Evolutionary conservation across 2,888 invertebrate genomes (phyloP), one percentile per base, ranked within the genome.

Genomic region (Phortica magna): DNA sequence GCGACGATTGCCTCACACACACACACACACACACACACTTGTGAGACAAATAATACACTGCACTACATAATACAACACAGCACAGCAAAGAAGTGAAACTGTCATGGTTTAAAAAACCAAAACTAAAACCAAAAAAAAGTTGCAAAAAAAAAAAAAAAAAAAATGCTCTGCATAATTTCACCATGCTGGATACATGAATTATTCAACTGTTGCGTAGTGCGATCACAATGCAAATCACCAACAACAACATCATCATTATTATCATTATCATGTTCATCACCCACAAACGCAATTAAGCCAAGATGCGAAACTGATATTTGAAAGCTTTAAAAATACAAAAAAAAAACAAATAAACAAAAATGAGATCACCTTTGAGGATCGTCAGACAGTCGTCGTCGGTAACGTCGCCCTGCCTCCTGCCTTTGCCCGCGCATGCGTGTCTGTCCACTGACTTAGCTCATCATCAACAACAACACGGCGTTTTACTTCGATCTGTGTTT

Each of bases 161-260:
- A 12, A 12, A 19, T 10, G 61, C 61, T 61, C 17, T 61, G 61
- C 61, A 61, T 61, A 61, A 61, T 61, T 61, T 61, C 22, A 61
- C 6, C 61, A 19, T 22, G 17, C 31, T 71, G 39, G 31, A 2
- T 31, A 71, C 70, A 71, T 71, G 70, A 71, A 71, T 71, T 71
- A 71, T 71, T 71, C 55, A 71, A 71, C 31, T 71, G n/a, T 42
- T 68, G 48, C 48, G 48, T 48, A 48, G 48, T 48, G 48, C 48
- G 48, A 48, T 48, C 48, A 48, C 48, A 48, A 48, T 48, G 48
- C 48, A 48, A 48, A 48, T 48, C 48, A 48, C 14, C 48, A 48
- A 48, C 48, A 48, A 48, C 48, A 48, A 48, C 48, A 14, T 5
- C 3, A 48, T 5, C 10, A 43, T 43, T 10, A 43, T 43, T 6